Conservation (phyloP, 1,140 invertebrate genomes). For the Macrostomum lignano region DNA sequence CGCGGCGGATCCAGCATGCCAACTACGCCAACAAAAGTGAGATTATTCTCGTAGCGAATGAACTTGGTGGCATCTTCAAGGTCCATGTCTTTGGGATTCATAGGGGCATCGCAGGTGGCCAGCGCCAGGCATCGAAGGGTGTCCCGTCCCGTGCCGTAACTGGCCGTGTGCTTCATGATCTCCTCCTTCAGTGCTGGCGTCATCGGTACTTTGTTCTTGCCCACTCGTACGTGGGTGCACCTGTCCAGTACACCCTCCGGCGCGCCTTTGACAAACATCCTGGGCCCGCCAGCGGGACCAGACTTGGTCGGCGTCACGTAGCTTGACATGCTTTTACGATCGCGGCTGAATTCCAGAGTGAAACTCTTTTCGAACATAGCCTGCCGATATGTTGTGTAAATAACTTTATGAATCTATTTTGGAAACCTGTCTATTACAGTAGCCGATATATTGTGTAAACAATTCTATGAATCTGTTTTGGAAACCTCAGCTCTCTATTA, state of each 20-base stretch:
- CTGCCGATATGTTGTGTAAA: too few species aligned
- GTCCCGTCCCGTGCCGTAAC: conserved; percentile 84
- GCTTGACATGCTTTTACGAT: conserved; percentile 97
- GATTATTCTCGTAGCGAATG: conserved; percentile 71
- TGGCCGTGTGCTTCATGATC: conserved; percentile 65
- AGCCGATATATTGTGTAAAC: too few species aligned
- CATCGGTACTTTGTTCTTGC: conserved; percentile 63
- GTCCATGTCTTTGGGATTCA: conserved; percentile 57
- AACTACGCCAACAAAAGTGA: conserved; percentile 92
- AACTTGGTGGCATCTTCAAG: conserved; percentile 81
- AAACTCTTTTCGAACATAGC: conserved; percentile 42
- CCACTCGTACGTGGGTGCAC: conserved; percentile 79
- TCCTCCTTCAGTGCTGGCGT: conserved; percentile 60
- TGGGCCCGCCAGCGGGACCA: conserved; percentile 32
- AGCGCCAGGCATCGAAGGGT: conserved; percentile 87
- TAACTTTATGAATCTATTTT: too few species aligned
- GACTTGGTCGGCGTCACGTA: conserved; percentile 63
- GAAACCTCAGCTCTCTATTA: too few species aligned
- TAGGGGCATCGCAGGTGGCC: conserved; percentile 70
- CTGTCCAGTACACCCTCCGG: conserved; percentile 93
- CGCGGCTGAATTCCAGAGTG: conserved; percentile 96
- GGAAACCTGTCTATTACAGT: too few species aligned
- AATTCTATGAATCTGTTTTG: too few species aligned
- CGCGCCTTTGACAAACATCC: conserved; percentile 38
- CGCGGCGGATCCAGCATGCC: conserved; percentile 98